Evolutionary conservation across 2,113 vertebrate genomes (phyloP).

Genomic region (Tympanuchus pallidicinctus): DNA sequence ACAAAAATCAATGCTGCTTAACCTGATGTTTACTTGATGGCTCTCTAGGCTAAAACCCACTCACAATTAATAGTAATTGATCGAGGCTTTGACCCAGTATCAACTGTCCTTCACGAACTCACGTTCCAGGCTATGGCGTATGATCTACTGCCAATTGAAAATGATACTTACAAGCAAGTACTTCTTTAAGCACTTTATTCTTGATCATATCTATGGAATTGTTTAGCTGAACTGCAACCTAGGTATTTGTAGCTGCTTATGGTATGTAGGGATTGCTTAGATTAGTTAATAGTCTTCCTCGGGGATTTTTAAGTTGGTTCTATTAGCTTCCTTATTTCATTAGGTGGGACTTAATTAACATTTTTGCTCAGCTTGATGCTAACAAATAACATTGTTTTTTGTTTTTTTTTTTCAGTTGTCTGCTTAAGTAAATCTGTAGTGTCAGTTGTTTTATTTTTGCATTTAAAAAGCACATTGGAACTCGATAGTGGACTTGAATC

Average conservation of each 20-base stretch:
- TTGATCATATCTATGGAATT: background rate
- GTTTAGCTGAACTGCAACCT: background rate
- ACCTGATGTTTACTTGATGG: conserved; percentile 36
- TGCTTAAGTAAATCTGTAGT: background rate
- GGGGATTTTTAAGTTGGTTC: background rate
- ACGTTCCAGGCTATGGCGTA: conserved; percentile 99
- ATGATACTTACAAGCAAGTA: conserved; percentile 92
- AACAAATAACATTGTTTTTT: background rate
- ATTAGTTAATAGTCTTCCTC: background rate
- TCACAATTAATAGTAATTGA: conserved; percentile 95
- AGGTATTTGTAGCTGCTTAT: background rate
- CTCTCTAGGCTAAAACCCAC: conserved; percentile 89
- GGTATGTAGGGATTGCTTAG: background rate
- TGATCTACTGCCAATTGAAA: conserved; percentile 92
- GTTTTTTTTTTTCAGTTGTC: background rate
- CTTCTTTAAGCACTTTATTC: background rate
- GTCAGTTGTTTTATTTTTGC: background rate
- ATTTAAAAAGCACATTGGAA: background rate
- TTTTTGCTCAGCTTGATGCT: background rate
- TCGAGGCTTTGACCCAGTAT: conserved; percentile 94
- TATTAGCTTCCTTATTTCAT: background rate
- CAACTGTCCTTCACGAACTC: conserved; percentile 94
- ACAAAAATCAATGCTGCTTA: background rate
- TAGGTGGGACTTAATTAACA: background rate
- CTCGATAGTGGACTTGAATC: background rate